phyloP scores from a whole-genome alignment of 2,888 invertebrate genomes.

The Cecidostiba fungosa region DNA sequence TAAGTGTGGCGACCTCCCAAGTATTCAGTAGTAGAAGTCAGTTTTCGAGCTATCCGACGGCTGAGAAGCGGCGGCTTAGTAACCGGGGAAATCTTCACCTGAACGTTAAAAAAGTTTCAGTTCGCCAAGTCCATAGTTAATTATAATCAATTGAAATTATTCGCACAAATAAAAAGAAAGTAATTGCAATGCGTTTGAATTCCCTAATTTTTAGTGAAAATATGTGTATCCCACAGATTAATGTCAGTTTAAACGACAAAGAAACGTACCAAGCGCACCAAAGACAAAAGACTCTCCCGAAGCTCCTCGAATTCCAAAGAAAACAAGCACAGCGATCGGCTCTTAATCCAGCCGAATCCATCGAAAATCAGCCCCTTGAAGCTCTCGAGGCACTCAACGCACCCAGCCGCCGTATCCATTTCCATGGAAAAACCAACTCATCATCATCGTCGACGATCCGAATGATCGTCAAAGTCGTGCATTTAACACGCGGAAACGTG shows the following conservation, averaged over 20 bases:
- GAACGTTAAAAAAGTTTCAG: background rate
- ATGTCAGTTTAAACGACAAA: too few relatives aligned
- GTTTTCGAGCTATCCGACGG: background rate
- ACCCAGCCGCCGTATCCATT: slow-evolving; percentile 41
- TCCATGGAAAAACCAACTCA: slow-evolving; percentile 12
- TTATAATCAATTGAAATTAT: too few relatives aligned
- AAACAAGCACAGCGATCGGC: background rate
- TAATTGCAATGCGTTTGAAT: too few relatives aligned
- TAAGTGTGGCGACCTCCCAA: background rate
- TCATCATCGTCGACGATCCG: slow-evolving; percentile 17
- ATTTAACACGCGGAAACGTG: slow-evolving; percentile 67
- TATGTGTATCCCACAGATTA: too few relatives aligned
- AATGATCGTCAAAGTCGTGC: background rate
- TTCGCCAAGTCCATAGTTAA: too few relatives aligned
- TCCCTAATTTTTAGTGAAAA: too few relatives aligned
- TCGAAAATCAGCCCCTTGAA: background rate
- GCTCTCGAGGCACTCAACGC: background rate
- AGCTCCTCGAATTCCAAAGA: background rate
- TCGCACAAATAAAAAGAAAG: too few relatives aligned
- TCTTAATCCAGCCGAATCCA: slow-evolving; percentile 4
- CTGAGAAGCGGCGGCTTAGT: background rate
- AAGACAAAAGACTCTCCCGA: slow-evolving; percentile 11
- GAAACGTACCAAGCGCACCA: background rate
- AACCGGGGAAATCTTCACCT: background rate
- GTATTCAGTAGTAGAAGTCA: background rate